A percentile compares a stretch with the other conserved stretches of the same genome.
phyloP scores from a whole-genome alignment of 2,888 invertebrate species.

The Alsophila aescularia region DNA sequence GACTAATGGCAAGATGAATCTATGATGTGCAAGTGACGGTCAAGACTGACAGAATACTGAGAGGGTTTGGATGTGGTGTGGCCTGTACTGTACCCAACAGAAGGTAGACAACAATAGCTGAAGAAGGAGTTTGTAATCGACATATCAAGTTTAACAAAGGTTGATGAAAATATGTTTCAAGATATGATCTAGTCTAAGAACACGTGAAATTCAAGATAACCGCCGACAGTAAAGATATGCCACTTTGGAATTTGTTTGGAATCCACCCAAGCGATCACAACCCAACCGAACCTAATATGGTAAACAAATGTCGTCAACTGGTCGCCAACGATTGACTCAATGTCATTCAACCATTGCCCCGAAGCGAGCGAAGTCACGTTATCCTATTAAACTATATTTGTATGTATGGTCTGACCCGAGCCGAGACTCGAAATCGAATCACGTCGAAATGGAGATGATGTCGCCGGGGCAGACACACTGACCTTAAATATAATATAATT shows the following conservation, averaged over 20 bases:
- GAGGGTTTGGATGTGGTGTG: too few species aligned
- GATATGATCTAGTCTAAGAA: too few species aligned
- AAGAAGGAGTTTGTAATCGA: too few species aligned
- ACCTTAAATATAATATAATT: slow-evolving; percentile 6
- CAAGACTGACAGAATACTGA: too few species aligned
- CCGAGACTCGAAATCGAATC: slow-evolving; percentile 5
- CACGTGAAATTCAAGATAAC: too few species aligned
- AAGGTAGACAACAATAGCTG: too few species aligned
- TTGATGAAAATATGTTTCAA: too few species aligned
- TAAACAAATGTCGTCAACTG: slow-evolving; percentile 3
- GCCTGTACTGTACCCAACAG: too few species aligned
- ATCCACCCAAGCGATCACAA: neutral
- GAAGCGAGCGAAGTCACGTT: neutral
- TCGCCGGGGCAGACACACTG: slow-evolving; percentile 3
- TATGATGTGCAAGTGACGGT: too few species aligned
- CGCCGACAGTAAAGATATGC: neutral
- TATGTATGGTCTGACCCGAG: neutral
- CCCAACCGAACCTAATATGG: neutral
- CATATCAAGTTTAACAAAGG: too few species aligned
- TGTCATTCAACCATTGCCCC: slow-evolving; percentile 5
- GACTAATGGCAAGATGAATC: too few species aligned
- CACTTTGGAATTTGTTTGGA: neutral
- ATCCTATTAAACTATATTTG: slow-evolving; percentile 7
- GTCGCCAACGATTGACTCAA: slow-evolving; percentile 5
- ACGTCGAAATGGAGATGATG: slow-evolving; percentile 8